Conservation (phyloP, 2,113 vertebrate species). For the Oostethus manadensis region DNA sequence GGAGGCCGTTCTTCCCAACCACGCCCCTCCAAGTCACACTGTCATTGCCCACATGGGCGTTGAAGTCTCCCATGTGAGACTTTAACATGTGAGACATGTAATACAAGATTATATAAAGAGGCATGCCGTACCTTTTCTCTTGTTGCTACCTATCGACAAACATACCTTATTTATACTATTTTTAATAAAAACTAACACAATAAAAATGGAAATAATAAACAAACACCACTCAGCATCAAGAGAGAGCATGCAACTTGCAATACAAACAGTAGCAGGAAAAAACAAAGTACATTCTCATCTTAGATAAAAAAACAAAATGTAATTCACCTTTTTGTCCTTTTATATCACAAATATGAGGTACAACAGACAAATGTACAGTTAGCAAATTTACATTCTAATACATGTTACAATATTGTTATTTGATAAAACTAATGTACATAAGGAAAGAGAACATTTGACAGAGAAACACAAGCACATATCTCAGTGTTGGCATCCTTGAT, state of each 20-base stretch:
- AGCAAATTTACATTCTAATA: constrained; percentile 21
- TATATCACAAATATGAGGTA: constrained; percentile 61
- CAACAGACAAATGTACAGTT: constrained; percentile 44
- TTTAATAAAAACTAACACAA: neutral
- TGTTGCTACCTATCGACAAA: neutral
- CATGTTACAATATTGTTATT: neutral
- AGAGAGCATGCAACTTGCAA: constrained; percentile 43
- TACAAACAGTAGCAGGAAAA: constrained; percentile 66
- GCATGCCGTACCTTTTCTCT: neutral
- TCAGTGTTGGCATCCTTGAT: neutral
- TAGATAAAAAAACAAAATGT: constrained; percentile 63
- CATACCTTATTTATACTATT: neutral
- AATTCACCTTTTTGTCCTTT: constrained; percentile 91
- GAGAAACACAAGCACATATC: neutral
- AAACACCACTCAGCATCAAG: constrained; percentile 2
- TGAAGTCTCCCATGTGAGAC: too few species aligned
- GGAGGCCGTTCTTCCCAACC: too few species aligned
- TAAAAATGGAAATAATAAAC: constrained; percentile 10
- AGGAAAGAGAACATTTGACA: neutral
- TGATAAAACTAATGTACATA: neutral
- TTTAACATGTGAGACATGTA: too few species aligned
- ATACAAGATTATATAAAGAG: too few species aligned
- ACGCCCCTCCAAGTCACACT: too few species aligned
- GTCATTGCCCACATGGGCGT: too few species aligned
- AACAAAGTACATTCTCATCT: constrained; percentile 6